A percentile compares a stretch with the other conserved stretches of the same genome.
phyloP scores from a whole-genome alignment of 2,797 vertebrate species.

The Platalea minor region DNA sequence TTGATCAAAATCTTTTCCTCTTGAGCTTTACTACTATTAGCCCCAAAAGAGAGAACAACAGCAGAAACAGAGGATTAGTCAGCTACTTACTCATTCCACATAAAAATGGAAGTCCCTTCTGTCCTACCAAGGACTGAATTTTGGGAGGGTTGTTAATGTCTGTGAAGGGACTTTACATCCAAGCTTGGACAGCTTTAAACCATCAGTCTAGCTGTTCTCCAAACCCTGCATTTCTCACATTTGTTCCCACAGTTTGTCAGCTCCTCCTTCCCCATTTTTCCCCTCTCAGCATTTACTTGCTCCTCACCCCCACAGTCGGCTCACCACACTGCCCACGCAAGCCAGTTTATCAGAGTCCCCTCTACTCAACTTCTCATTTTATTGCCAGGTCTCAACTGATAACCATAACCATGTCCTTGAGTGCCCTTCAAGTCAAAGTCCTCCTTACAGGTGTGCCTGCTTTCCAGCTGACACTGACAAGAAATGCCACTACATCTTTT shows the following conservation, averaged over 20 bases:
- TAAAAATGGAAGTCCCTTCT: not conserved
- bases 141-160: not conserved
- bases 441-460: not conserved
- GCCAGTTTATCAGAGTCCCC: not conserved
- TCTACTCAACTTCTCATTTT: not conserved
- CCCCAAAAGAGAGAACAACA: not conserved
- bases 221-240: not conserved
- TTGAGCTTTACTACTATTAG: not conserved
- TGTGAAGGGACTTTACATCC: not conserved
- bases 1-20: not conserved
- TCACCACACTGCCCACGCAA: accelerated
- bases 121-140: not conserved
- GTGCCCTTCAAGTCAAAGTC: not conserved
- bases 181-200: not conserved
- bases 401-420: not conserved
- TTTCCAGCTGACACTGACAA: not conserved
- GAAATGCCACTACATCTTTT: not conserved
- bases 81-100: not conserved
- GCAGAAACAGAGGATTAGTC: not conserved
- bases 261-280: not conserved
- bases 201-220: not conserved
- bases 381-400: not conserved
- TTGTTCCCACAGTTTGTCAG: not conserved
- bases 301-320: not conserved
- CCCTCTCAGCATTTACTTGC: not conserved